phyloP scores from a whole-genome alignment of 2,797 vertebrate species.

The Enteromius thamalakanensis region DNA sequence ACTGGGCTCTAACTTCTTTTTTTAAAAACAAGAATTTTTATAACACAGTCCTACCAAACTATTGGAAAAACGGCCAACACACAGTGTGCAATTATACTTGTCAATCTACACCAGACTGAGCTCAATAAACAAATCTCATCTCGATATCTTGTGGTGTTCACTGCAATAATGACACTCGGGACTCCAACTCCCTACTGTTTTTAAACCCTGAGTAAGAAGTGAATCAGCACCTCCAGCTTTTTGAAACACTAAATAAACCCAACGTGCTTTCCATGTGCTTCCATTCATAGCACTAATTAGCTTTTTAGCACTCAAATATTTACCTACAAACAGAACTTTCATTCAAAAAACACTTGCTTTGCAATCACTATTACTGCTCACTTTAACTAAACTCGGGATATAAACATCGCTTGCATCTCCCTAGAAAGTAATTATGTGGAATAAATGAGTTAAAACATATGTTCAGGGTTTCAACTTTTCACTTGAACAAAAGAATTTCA shows the following conservation, averaged over 20 bases:
- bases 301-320: background rate
- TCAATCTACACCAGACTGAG: conserved; percentile 14
- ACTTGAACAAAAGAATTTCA: background rate
- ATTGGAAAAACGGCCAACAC: conserved; percentile 19
- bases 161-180: conserved; percentile 5
- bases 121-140: background rate
- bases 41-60: conserved; percentile 30
- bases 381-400: background rate
- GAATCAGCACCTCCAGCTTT: conserved; percentile 13
- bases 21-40: conserved; percentile 43
- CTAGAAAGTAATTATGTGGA: background rate
- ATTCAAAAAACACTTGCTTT: conserved; percentile 16
- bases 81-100: conserved; percentile 23
- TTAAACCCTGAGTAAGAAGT: background rate
- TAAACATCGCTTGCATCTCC: background rate
- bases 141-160: background rate
- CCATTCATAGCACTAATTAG: background rate
- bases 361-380: background rate
- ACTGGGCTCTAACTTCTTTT: conserved; percentile 38
- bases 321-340: background rate
- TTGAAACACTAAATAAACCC: background rate
- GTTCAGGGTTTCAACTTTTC: background rate
- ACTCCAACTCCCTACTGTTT: conserved; percentile 18
- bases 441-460: background rate
- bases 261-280: background rate